Base-by-base conservation (phyloP, 2,888 invertebrate genomes). In the Napeogenes inachia region DNA sequence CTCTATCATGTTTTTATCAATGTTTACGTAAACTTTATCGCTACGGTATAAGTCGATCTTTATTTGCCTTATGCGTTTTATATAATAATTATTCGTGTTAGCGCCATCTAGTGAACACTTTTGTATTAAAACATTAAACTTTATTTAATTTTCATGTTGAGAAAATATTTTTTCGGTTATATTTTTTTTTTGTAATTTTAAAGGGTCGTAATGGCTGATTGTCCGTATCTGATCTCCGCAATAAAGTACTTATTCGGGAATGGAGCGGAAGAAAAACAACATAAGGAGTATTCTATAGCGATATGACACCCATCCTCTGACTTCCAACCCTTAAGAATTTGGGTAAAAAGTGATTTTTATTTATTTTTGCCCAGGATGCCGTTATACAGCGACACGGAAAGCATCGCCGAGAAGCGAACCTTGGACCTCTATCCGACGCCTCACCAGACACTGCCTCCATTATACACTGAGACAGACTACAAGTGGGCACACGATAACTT, bases 381-480 rank as follows among this genome's bases (percentile, higher is more conserved):
- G 4, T 30, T 75, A 0, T 80, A 69, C 71, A 79, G 76, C 47
- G 88, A 89, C 66, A 79, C 82, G 0, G 86, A 86, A 72, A 89
- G 89, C 71, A 12, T 86, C 2, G 70, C 72, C 47, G 83, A 86
- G 71, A 89, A 89, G 73, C 81, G 81, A 2, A 74, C 73, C 32
- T 69, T 85, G 68, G 90, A 87, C 67, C 74, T 91, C 74, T 91
- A 86, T 74, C 91, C 91, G 58, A 88, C 90, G 0, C 91, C 91
- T 0, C 89, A 91, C 72, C 91, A 91, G 79, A 82, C 82, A 4
- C 81, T 91, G 59, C 91, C 91, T 0, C 87, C 91, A 2, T 82
- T 91, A 50, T 90, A 80, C 76, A 67, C 79, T 0, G 85, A 84
- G 61, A 78, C 73, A 59, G 85, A 87, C 66, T 83, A 84, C 76